These are phyloP conservation scores for Bombus pascuorum DNA, from an alignment of 1,140 invertebrate species.

Conservation along the genomic window DNA sequence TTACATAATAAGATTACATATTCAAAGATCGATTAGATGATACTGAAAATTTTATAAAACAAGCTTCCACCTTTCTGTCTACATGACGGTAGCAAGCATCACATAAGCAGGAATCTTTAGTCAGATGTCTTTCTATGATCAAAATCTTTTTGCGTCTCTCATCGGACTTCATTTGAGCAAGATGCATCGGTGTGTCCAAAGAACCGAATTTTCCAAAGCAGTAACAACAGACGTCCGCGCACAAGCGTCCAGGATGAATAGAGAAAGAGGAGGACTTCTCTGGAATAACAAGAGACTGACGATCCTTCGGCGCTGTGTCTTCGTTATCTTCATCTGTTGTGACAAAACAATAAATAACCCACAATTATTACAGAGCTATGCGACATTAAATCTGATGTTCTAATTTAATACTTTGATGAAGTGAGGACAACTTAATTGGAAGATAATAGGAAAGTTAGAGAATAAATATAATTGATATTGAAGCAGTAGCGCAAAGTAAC, in stretches of 20 bases:
- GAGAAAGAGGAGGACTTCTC: slow-evolving; percentile 93
- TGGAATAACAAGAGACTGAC: slow-evolving; percentile 89
- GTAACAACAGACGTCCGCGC: slow-evolving; percentile 92
- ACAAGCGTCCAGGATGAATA: slow-evolving; percentile 90
- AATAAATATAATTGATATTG: not conserved
- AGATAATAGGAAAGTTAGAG: not conserved
- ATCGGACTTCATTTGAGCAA: slow-evolving; percentile 91
- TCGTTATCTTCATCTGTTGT: slow-evolving; percentile 83
- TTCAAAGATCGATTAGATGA: not conserved
- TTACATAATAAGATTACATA: not conserved
- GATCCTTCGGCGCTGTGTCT: slow-evolving; percentile 78
- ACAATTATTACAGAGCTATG: not conserved
- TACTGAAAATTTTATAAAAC: not conserved
- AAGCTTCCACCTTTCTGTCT: slow-evolving; percentile 86
- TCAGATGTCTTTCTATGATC: slow-evolving; percentile 88
- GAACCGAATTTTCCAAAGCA: slow-evolving; percentile 93
- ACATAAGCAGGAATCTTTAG: slow-evolving; percentile 91
- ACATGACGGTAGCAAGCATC: slow-evolving; percentile 93
- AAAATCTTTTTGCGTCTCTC: slow-evolving; percentile 91
- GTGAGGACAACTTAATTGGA: not conserved
- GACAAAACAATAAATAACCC: slow-evolving; percentile 35
- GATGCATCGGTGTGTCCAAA: slow-evolving; percentile 92
- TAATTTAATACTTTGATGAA: not conserved
- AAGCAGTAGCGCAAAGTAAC: slow-evolving; percentile 39
- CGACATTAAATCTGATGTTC: not conserved